phyloP scores from a whole-genome alignment of 2,797 vertebrate genomes.

The Sebastes trivittatus region DNA sequence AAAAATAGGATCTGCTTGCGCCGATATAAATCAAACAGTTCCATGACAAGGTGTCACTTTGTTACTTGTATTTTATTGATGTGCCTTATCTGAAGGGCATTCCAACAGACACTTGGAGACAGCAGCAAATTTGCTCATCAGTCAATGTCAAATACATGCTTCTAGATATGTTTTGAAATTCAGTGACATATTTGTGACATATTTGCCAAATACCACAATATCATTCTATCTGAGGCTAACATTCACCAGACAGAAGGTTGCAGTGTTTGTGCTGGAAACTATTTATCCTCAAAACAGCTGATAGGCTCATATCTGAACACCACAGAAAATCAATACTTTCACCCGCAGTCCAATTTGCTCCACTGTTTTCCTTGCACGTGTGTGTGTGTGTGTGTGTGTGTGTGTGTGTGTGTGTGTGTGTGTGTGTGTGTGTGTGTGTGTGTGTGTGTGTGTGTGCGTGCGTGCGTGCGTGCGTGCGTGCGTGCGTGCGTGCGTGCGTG shows the following conservation, averaged over 20 bases:
- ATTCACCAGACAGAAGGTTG: neutral
- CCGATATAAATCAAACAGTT: neutral
- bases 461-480: no score
- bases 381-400: neutral
- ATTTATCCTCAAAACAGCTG: slow-evolving; percentile 37
- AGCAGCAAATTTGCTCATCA: neutral
- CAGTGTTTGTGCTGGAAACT: slow-evolving; percentile 12
- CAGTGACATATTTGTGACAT: neutral
- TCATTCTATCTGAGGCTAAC: neutral
- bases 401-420: neutral
- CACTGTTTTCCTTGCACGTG: neutral
- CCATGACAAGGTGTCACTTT: neutral
- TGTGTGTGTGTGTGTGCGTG: neutral
- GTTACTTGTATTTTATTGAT: neutral
- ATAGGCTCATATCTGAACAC: slow-evolving; percentile 13
- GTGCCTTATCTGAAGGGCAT: neutral
- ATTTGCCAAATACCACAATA: slow-evolving; percentile 10
- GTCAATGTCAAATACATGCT: neutral
- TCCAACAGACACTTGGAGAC: neutral
- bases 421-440: neutral
- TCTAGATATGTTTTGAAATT: neutral
- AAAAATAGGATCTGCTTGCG: neutral
- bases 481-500: neutral
- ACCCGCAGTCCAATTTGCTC: slow-evolving; percentile 10
- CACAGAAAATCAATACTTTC: slow-evolving; percentile 46